Evolutionary conservation across 2,888 invertebrate species (phyloP).

Genomic region (Parelbella ahira): DNA sequence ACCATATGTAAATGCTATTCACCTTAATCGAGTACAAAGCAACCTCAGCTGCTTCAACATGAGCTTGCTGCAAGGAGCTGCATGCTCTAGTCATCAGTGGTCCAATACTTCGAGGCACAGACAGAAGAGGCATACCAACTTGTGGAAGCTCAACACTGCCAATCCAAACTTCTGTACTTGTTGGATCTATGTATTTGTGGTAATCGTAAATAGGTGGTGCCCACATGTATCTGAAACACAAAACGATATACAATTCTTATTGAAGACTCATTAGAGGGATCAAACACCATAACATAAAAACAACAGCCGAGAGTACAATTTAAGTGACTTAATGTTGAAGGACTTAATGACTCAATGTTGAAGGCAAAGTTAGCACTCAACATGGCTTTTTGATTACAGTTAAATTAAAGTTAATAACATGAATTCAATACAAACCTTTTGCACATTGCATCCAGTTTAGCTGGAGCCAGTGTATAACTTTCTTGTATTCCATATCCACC

Average conservation of each 20-base stretch:
- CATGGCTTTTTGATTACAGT: too few species aligned
- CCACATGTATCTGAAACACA: conserved; percentile 61
- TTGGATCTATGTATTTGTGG: conserved; percentile 47
- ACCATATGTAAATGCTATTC: too few species aligned
- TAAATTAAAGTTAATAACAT: conserved; percentile 1
- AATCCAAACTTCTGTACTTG: conserved; percentile 50
- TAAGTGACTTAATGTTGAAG: too few species aligned
- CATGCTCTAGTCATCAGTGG: conserved; percentile 51
- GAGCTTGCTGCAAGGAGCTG: conserved; percentile 50
- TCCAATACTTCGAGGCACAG: conserved; percentile 45
- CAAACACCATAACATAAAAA: too few species aligned
- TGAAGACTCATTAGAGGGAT: too few species aligned
- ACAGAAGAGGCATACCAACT: conserved; percentile 52
- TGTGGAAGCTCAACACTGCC: conserved; percentile 55
- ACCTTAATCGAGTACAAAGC: conserved; percentile 60
- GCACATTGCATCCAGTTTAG: conserved; percentile 66
- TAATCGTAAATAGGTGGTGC: conserved; percentile 54
- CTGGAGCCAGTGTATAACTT: conserved; percentile 53
- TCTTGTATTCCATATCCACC: conserved; percentile 32
- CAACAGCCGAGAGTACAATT: too few species aligned
- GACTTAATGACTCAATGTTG: too few species aligned
- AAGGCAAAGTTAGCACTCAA: too few species aligned
- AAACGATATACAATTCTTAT: too few species aligned
- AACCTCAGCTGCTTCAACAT: conserved; percentile 57
- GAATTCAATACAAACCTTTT: conserved; percentile 44